Evolutionary conservation across 2,113 vertebrate genomes (phyloP), one percentile per base, ranked within the genome.

Genomic region (Oryzias javanicus): DNA sequence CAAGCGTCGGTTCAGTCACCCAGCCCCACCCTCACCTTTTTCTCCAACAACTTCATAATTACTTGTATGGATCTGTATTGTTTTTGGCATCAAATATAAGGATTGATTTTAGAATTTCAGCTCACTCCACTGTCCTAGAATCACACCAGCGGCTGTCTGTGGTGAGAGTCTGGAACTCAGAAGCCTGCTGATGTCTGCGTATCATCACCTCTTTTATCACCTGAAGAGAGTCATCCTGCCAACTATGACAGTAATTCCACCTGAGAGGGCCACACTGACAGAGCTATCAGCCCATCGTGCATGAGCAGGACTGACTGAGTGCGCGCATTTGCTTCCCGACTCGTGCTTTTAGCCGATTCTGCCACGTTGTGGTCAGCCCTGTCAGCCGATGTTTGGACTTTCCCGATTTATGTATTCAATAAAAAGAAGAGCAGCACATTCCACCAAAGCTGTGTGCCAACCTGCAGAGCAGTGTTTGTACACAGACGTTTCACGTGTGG

Each of bases 171-270:
- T 82, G 78, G 71, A 76, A 76, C 74, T 71, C 60, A 47, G 61
- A 70, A 54, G 79, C 54, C 71, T 76, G 80, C 85, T 86, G 77
- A 83, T 82, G 85, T 79, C 82, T 78, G 74, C 76, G 72, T 80
- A 86, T 91, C 88, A 90, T 82, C 88, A 89, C 88, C 86, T 89
- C 82, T 82, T 88, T 88, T 83, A 87, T 89, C 83, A 85, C 86
- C 75, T 86, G 74, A 86, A 83, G 84, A 87, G 71, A 85, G 77
- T 75, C 82, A 64, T 87, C 83, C 82, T 79, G 75, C 83, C 84
- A 84, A 87, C 80, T 87, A 77, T 91, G 86, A 90, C 87, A 89
- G 87, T 86, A 86, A 88, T 89, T 90, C 88, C 72, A 71, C 42
- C 60, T 84, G 81, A 86, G 81, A 83, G 83, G 66, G 76, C 77